These are phyloP conservation scores for Arctocebus calabarensis DNA, from an alignment of 2,797 vertebrate species.

Conservation along the genomic window DNA sequence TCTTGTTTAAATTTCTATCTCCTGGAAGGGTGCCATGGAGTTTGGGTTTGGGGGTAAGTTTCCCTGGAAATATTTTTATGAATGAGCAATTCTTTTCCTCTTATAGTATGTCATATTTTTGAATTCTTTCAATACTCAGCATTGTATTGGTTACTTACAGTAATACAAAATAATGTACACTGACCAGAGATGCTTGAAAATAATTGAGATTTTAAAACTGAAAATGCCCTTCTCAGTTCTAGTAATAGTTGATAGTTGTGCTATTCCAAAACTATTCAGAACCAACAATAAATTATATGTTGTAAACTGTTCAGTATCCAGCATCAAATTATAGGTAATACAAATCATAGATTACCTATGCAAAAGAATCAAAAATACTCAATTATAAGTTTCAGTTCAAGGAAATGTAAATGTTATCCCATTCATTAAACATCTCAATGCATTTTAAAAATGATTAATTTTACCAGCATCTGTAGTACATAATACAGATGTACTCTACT, in stretches of 20 bases:
- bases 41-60: constrained; percentile 52
- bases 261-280: constrained; percentile 64
- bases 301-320: constrained; percentile 65
- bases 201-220: background rate
- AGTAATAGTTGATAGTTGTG: constrained; percentile 29
- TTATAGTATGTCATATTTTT: background rate
- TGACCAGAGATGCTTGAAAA: constrained; percentile 53
- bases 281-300: constrained; percentile 43
- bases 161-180: background rate
- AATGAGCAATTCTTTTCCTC: constrained; percentile 37
- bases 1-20: constrained; percentile 38
- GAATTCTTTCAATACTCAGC: background rate
- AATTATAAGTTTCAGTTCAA: constrained; percentile 74
- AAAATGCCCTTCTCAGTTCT: constrained; percentile 20
- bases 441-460: constrained; percentile 74
- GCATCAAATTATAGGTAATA: constrained; percentile 58
- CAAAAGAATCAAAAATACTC: constrained; percentile 68
- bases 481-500: constrained; percentile 72
- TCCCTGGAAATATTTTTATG: constrained; percentile 31
- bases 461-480: constrained; percentile 62
- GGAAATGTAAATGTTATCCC: constrained; percentile 65
- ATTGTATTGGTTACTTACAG: background rate
- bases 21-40: background rate
- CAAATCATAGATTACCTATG: background rate
- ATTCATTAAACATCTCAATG: constrained; percentile 80